These are phyloP conservation scores for Papilio glaucus DNA, from an alignment of 1,140 invertebrate species.

Conservation along the genomic window DNA sequence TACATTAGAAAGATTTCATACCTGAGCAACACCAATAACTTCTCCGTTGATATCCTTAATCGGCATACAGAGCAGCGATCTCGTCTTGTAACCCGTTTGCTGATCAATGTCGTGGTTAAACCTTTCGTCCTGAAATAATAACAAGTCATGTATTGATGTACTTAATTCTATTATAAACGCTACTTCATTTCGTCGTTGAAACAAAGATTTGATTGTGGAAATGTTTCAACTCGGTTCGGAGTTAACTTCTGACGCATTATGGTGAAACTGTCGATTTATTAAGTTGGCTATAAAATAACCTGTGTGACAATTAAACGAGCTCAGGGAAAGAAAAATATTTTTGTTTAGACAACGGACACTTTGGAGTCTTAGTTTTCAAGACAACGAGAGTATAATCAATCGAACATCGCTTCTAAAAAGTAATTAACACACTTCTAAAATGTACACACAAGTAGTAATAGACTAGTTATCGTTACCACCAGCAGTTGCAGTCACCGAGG, in stretches of 20 bases:
- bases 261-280: background rate
- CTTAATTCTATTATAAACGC: background rate
- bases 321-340: background rate
- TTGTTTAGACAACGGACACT: background rate
- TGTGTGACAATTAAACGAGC: background rate
- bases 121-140: conserved; percentile 89
- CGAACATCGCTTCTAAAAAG: too few species aligned
- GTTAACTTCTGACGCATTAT: too few species aligned
- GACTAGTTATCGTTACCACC: too few species aligned
- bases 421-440: too few species aligned
- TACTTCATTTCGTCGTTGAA: background rate
- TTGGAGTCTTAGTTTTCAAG: too few species aligned
- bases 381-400: too few species aligned
- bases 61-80: conserved; percentile 96
- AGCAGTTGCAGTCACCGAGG: too few species aligned
- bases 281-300: background rate
- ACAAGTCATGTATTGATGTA: background rate
- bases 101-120: conserved; percentile 97
- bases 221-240: background rate
- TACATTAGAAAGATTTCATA: too few species aligned
- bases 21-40: conserved; percentile 97
- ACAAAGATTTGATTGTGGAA: conserved; percentile 13
- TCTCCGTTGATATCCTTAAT: conserved; percentile 97
- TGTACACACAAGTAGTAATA: too few species aligned
- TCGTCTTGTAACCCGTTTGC: conserved; percentile 96